A percentile compares a stretch with the other conserved stretches of the same genome.
Evolutionary conservation across 2,113 vertebrate genomes (phyloP).

Genomic region (Burhinus oedicnemus): DNA sequence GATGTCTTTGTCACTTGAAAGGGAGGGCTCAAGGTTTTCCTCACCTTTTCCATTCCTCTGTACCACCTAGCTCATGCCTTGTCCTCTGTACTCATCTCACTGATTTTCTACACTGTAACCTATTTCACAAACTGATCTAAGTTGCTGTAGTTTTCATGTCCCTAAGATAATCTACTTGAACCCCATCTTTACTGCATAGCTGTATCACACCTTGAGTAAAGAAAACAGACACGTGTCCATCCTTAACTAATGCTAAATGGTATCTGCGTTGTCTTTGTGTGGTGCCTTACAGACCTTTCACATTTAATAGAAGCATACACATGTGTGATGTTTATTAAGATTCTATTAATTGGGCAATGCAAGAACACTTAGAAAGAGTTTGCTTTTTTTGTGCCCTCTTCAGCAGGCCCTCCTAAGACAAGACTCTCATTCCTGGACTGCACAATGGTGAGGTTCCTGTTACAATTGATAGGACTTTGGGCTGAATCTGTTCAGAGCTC

Average conservation of each 20-base stretch:
- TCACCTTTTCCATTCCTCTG: background rate
- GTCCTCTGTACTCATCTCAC: background rate
- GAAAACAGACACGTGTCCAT: background rate
- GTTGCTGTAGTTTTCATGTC: background rate
- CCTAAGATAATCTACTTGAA: background rate
- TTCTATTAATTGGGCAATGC: background rate
- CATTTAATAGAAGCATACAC: accelerated
- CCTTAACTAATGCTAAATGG: background rate
- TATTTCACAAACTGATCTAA: background rate
- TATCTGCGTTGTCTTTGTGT: background rate
- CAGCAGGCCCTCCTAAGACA: background rate
- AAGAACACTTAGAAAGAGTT: background rate
- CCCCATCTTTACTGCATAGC: background rate
- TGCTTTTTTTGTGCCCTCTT: background rate
- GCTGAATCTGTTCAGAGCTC: background rate
- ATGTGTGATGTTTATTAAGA: background rate
- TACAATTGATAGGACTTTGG: background rate
- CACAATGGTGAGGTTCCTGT: background rate
- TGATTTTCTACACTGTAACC: background rate
- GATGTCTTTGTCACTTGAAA: background rate
- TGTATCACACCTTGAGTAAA: background rate
- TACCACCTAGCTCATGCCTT: background rate
- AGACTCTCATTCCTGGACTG: background rate
- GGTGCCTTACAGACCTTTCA: background rate
- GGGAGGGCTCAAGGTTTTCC: background rate